These are phyloP conservation scores for Falco punctatus DNA, from an alignment of 2,113 vertebrate genomes.

Conservation along the genomic window DNA sequence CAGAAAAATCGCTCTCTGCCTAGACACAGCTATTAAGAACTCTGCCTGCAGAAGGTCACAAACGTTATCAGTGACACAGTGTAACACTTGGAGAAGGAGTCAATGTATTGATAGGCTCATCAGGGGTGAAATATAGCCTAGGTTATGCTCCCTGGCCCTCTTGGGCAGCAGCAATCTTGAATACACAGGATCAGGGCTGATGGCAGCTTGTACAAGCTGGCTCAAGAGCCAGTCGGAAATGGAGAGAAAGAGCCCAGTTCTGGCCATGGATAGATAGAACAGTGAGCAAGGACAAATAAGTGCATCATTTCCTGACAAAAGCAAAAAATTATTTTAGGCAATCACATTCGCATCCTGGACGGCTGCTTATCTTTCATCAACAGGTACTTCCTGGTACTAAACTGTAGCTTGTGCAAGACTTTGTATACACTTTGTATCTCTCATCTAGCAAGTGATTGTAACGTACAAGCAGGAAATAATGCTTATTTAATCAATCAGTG, in stretches of 20 bases:
- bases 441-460: background rate
- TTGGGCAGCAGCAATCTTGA: background rate
- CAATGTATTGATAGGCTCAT: background rate
- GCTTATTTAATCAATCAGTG: background rate
- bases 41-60: background rate
- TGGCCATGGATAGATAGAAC: background rate
- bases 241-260: background rate
- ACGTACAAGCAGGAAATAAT: background rate
- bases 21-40: background rate
- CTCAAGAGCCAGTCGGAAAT: fast-evolving
- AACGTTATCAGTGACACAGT: background rate
- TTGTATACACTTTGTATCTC: background rate
- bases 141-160: background rate
- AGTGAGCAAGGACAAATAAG: background rate
- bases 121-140: background rate
- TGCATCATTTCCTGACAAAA: background rate
- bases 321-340: background rate
- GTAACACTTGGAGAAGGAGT: background rate
- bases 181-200: too few species aligned
- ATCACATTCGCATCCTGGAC: background rate
- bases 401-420: background rate
- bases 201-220: fast-evolving
- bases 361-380: constrained; percentile 18
- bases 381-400: constrained; percentile 53
- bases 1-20: background rate